Evolutionary conservation across 1,140 invertebrate species (phyloP), one percentile per base, ranked within the genome.

Genomic region (Luehdorfia chinensis): DNA sequence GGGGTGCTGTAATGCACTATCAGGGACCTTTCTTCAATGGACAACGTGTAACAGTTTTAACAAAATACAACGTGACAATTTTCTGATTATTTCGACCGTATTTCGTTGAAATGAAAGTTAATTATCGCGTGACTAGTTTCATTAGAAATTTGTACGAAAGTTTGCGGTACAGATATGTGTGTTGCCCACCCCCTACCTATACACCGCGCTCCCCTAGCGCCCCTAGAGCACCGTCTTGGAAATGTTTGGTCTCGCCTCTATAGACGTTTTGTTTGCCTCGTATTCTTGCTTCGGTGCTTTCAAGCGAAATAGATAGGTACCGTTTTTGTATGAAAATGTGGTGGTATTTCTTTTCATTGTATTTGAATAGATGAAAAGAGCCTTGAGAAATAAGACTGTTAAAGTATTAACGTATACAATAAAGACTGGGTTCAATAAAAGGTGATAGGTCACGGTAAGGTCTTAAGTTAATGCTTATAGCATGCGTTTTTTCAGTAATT

Each of bases 231-330:
- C 37, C 66, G 75, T 84, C 79, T 80, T 83, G 75, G 74, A 75
- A 76, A 75, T 74, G 72, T 72, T 77, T 77, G 70, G 75, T 74
- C 66, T 66, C 64, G 66, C 67, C 56, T 70, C 64, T 73, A 74
- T 73, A 78, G 64, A 71, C 61, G 63, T 76, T 83, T 83, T 84
- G 73, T 83, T 79, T 83, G 70, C 66, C 66, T 68, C 65, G 71
- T 79, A 75, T 75, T 74, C 64, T 68, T 50, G 53, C 54, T 68
- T 62, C 61, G 59, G 52, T 30, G 59, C 71, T 73, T 72, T 70
- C 66, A 67, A 69, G 65, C 56, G 60, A 51, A 50, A 50, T 59
- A 73, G 58, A 66, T 66, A 68, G 57, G 57, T 46, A 47, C 34
- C 32, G n/a, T 61, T 52, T 70, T 67, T 67, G 56, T 65, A 60